phyloP scores from a whole-genome alignment of 2,797 vertebrate genomes.

The Bryconaethiops microstoma region DNA sequence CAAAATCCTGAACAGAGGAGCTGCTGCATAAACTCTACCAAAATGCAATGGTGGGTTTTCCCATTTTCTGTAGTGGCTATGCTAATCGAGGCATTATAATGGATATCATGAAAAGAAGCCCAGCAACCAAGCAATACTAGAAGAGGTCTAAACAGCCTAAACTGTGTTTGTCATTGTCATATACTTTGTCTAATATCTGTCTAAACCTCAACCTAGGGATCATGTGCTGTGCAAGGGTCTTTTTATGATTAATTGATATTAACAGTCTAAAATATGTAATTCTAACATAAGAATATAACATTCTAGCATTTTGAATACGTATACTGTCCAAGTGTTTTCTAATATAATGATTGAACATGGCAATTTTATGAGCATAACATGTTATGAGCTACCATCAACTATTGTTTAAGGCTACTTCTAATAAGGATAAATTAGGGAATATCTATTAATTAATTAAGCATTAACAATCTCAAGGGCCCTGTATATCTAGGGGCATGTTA shows the following conservation, averaged over 20 bases:
- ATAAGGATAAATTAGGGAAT: not conserved
- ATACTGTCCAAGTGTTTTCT: too few species aligned
- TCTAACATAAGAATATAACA: too few species aligned
- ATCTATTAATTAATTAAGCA: not conserved
- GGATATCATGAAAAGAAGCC: not conserved
- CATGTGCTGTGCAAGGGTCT: too few species aligned
- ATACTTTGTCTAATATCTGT: too few species aligned
- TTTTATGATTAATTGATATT: too few species aligned
- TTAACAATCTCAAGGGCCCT: not conserved
- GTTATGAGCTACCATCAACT: not conserved
- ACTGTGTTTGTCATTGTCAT: not conserved
- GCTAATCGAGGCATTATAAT: not conserved
- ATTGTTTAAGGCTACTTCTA: not conserved
- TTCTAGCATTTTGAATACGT: too few species aligned
- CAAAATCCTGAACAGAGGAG: not conserved
- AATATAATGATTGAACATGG: too few species aligned
- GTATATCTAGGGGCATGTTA: not conserved
- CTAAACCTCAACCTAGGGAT: too few species aligned
- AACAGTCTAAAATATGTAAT: too few species aligned
- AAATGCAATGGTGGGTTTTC: not conserved
- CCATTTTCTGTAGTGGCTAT: not conserved
- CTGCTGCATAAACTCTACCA: not conserved
- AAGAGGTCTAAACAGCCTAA: not conserved
- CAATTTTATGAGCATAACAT: not conserved
- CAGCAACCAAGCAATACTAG: not conserved